phyloP scores from a whole-genome alignment of 2,888 invertebrate genomes.

The Mamestra brassicae region DNA sequence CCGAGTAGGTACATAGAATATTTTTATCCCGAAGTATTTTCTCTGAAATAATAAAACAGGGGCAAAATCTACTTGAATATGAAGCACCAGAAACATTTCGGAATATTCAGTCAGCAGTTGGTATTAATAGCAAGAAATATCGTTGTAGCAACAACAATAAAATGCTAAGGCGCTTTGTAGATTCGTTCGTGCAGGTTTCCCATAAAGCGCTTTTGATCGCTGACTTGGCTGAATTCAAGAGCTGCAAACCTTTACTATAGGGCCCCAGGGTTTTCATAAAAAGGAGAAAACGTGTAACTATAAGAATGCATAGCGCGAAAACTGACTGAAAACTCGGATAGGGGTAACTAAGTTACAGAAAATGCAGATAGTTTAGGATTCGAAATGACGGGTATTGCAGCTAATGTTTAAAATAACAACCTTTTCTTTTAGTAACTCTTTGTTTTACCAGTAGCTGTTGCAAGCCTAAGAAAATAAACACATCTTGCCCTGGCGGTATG shows the following conservation, averaged over 20 bases:
- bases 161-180: conserved; percentile 37
- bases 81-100: not conserved
- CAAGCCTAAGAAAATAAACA: too few species aligned
- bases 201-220: conserved; percentile 23
- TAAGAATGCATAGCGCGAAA: too few species aligned
- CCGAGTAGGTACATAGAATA: not conserved
- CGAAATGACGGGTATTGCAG: too few species aligned
- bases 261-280: too few species aligned
- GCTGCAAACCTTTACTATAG: not conserved
- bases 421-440: too few species aligned
- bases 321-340: too few species aligned
- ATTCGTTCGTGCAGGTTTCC: not conserved
- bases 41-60: not conserved
- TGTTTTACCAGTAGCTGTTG: too few species aligned
- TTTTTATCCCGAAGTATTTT: not conserved
- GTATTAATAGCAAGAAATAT: conserved; percentile 32
- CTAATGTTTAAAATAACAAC: too few species aligned
- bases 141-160: conserved; percentile 13
- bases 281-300: too few species aligned
- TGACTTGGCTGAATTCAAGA: conserved; percentile 8
- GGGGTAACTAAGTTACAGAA: too few species aligned
- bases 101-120: conserved; percentile 1
- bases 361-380: too few species aligned
- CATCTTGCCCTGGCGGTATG: too few species aligned
- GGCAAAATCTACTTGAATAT: not conserved